Percentiles rank a stretch among this genome's conserved stretches.
phyloP scores from a whole-genome alignment of 2,797 vertebrate species.

The Discoglossus pictus region DNA sequence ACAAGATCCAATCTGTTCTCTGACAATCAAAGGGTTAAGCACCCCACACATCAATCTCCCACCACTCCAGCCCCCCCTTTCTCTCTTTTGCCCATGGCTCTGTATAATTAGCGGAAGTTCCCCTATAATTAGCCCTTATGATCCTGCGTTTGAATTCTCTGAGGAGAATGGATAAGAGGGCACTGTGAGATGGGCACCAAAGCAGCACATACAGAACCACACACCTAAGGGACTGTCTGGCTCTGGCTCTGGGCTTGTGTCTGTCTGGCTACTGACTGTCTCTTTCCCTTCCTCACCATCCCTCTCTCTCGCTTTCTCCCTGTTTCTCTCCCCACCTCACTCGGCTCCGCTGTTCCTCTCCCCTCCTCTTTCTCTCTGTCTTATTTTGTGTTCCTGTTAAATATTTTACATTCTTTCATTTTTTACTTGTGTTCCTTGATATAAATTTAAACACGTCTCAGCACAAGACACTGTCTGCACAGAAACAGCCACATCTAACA shows the following conservation, averaged over 20 bases:
- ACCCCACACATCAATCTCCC: fast-evolving
- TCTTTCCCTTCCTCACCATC: background rate
- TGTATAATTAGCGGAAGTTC: slow-evolving; percentile 25
- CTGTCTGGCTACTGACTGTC: background rate
- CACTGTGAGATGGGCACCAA: slow-evolving; percentile 16
- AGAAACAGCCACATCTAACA: too few relatives aligned
- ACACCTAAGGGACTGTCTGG: slow-evolving; percentile 2
- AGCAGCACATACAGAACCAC: slow-evolving; percentile 1
- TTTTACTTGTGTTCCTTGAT: too few relatives aligned
- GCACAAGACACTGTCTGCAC: too few relatives aligned
- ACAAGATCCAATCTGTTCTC: background rate
- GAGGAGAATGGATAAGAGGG: slow-evolving; percentile 6
- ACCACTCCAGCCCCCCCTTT: background rate
- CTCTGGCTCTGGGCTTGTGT: background rate
- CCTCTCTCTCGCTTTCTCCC: background rate
- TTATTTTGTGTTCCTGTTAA: too few relatives aligned
- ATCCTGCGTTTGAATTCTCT: slow-evolving; percentile 18
- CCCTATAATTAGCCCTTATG: slow-evolving; percentile 24
- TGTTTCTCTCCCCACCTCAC: too few relatives aligned
- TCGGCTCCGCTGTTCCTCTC: too few relatives aligned
- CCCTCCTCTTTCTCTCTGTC: too few relatives aligned
- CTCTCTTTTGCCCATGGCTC: slow-evolving; percentile 8
- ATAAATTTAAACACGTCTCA: too few relatives aligned
- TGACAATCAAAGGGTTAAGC: background rate
- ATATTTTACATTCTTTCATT: too few relatives aligned